Evolutionary conservation across 2,888 invertebrate species (phyloP).

Genomic region (Epistrophe eligans): DNA sequence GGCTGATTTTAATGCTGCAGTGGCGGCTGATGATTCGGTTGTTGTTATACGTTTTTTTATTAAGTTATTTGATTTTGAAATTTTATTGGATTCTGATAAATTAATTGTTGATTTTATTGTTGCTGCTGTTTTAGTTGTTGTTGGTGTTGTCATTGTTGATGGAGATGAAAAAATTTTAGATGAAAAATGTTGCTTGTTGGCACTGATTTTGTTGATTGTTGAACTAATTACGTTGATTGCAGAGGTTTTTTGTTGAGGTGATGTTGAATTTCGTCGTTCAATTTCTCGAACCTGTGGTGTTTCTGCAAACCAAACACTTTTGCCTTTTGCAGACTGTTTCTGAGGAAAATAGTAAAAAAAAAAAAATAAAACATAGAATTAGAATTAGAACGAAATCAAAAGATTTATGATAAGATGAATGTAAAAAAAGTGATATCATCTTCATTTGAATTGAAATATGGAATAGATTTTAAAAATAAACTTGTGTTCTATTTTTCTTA

Average conservation of each 20-base stretch:
- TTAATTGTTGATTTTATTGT: slow-evolving; percentile 1
- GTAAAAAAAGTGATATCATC: no score
- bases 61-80: slow-evolving; percentile 11
- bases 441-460: no score
- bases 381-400: neutral
- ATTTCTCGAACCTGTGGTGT: slow-evolving; percentile 40
- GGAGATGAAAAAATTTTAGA: slow-evolving; percentile 29
- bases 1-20: slow-evolving; percentile 50
- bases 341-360: slow-evolving; percentile 20
- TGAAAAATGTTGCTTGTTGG: slow-evolving; percentile 53
- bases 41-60: slow-evolving; percentile 20
- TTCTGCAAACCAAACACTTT: slow-evolving; percentile 64
- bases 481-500: no score
- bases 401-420: no score
- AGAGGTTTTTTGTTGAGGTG: slow-evolving; percentile 7
- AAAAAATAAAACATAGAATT: slow-evolving; percentile 15
- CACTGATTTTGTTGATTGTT: slow-evolving; percentile 52
- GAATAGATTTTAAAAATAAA: no score
- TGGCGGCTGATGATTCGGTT: slow-evolving; percentile 24
- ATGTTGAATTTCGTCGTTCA: neutral
- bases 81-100: slow-evolving; percentile 19
- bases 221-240: slow-evolving; percentile 25
- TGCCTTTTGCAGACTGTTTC: slow-evolving; percentile 43
- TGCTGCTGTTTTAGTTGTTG: neutral
- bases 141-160: neutral